Percentiles rank a stretch among this genome's conserved stretches.
Evolutionary conservation across 1,140 invertebrate genomes (phyloP).

Genomic region (Neomicropteryx cornuta): DNA sequence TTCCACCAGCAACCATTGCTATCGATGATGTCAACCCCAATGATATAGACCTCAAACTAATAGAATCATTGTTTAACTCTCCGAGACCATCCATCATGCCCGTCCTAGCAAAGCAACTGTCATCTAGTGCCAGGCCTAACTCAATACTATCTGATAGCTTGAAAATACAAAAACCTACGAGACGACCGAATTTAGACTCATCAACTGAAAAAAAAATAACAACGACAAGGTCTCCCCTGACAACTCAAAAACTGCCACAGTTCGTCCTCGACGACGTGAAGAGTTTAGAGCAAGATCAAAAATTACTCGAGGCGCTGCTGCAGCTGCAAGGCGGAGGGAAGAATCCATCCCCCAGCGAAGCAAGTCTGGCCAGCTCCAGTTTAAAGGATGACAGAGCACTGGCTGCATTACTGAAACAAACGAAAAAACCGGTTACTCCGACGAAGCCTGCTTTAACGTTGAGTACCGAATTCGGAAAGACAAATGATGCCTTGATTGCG

Average conservation of each 20-base stretch:
- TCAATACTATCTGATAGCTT: no score
- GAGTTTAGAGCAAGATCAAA: slow-evolving; percentile 31
- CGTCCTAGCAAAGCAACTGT: no score
- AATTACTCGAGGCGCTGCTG: slow-evolving; percentile 35
- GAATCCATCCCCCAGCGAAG: slow-evolving; percentile 21
- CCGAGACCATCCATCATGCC: no score
- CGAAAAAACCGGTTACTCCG: slow-evolving; percentile 22
- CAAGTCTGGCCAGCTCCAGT: slow-evolving; percentile 18
- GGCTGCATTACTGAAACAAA: slow-evolving; percentile 27
- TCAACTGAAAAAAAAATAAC: slow-evolving; percentile 15
- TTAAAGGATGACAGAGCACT: slow-evolving; percentile 33
- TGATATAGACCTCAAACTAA: no score
- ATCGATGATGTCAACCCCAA: no score
- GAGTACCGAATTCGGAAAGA: slow-evolving; percentile 43
- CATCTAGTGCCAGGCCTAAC: no score
- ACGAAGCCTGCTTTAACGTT: slow-evolving; percentile 31
- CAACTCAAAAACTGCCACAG: slow-evolving; percentile 26
- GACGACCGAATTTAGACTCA: no score
- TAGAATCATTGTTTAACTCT: no score
- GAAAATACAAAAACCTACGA: no score
- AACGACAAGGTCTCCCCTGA: slow-evolving; percentile 20
- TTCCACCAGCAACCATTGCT: no score
- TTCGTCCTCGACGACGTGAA: slow-evolving; percentile 30
- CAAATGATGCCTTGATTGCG: slow-evolving; percentile 53
- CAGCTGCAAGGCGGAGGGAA: slow-evolving; percentile 33